Conservation (phyloP, 2,888 invertebrate species). For the Nomada ferruginata region DNA sequence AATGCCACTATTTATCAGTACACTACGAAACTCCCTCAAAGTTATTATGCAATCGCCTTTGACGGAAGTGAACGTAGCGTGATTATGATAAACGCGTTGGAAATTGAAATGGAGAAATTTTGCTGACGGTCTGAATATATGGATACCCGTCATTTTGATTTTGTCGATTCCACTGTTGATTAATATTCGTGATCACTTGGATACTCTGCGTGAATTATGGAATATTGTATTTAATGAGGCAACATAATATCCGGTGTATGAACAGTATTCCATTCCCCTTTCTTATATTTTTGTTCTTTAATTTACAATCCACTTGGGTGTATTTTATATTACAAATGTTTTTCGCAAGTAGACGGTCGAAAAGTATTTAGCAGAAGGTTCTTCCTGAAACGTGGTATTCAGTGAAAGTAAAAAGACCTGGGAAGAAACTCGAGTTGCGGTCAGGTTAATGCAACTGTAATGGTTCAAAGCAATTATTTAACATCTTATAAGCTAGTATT, state of each 20-base stretch:
- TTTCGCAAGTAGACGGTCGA: not conserved
- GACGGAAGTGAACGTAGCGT: not conserved
- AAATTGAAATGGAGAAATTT: not conserved
- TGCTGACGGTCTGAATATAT: too few species aligned
- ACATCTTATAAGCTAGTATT: not conserved
- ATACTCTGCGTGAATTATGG: too few species aligned
- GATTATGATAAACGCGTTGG: not conserved
- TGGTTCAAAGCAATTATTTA: not conserved
- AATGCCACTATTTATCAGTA: conserved; percentile 10
- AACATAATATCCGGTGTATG: too few species aligned
- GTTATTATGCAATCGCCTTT: not conserved
- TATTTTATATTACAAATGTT: too few species aligned
- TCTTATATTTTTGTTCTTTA: too few species aligned
- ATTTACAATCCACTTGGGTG: too few species aligned
- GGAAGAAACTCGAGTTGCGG: conserved; percentile 2
- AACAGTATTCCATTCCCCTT: too few species aligned
- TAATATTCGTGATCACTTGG: too few species aligned
- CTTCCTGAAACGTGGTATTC: not conserved
- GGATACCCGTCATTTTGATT: not conserved
- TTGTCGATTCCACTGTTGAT: too few species aligned
- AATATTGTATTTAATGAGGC: too few species aligned
- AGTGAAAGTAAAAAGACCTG: not conserved
- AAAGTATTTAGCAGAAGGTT: not conserved
- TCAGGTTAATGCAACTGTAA: not conserved
- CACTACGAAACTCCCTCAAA: not conserved